Conservation (phyloP, 2,113 vertebrate genomes). For the Anser brachyrhynchus region DNA sequence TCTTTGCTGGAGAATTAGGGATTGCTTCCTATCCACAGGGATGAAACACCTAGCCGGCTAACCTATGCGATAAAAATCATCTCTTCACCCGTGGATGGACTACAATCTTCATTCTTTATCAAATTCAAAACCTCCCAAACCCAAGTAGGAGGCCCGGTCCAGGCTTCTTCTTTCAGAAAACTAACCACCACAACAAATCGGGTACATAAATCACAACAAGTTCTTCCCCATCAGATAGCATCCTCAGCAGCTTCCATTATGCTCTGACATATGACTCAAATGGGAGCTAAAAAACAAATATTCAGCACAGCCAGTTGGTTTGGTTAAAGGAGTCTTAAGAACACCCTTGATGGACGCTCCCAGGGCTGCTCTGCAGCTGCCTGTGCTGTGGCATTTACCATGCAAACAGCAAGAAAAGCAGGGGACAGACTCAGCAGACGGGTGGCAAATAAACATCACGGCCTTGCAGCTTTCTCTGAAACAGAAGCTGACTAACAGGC, state of each 20-base stretch:
- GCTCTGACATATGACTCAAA: not conserved
- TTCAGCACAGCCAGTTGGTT: not conserved
- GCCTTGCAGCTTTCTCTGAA: not conserved
- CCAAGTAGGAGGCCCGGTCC: not conserved
- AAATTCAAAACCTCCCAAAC: not conserved
- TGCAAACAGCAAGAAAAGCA: not conserved
- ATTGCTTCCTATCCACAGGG: rapidly evolving
- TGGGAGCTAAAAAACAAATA: not conserved
- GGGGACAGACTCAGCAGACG: not conserved
- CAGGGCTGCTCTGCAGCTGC: not conserved
- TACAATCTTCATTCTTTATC: not conserved
- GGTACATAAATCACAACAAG: not conserved
- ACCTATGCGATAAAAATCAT: not conserved
- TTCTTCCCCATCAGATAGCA: not conserved
- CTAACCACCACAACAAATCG: not conserved
- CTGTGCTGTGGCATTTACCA: not conserved
- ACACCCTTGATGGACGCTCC: not conserved
- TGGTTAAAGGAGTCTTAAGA: not conserved
- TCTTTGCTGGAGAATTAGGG: rapidly evolving
- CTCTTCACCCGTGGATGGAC: not conserved
- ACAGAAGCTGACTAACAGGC: not conserved
- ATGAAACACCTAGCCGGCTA: not conserved
- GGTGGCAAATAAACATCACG: not conserved
- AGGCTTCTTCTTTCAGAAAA: not conserved
- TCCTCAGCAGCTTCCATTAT: not conserved